These are phyloP conservation scores for Callionymus lyra DNA, from an alignment of 2,113 vertebrate genomes.

Conservation along the genomic window DNA sequence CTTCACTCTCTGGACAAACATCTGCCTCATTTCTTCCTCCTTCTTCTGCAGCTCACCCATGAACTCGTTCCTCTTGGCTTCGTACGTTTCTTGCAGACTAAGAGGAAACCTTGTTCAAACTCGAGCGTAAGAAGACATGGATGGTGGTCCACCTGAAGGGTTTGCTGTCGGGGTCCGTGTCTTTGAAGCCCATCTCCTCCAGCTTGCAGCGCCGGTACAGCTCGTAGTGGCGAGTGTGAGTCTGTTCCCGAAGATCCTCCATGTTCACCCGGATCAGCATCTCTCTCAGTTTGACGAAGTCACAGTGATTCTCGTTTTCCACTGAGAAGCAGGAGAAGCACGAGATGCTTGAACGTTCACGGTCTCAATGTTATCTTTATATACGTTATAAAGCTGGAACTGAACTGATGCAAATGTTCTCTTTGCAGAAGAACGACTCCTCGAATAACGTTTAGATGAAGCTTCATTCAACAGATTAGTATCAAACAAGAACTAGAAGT, in stretches of 20 bases:
- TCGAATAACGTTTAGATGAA: too few species aligned
- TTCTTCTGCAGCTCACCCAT: constrained; percentile 96
- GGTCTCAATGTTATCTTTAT: too few species aligned
- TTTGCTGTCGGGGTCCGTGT: constrained; percentile 95
- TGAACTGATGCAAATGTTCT: too few species aligned
- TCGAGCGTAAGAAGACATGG: background rate
- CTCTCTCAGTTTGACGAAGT: constrained; percentile 94
- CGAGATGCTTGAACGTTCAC: background rate
- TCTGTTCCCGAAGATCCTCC: constrained; percentile 97
- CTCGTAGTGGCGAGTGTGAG: constrained; percentile 93
- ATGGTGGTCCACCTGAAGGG: constrained; percentile 83
- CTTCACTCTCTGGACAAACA: constrained; percentile 98
- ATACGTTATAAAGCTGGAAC: too few species aligned
- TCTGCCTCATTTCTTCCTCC: constrained; percentile 98
- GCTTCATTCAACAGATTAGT: too few species aligned
- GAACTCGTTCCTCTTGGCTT: constrained; percentile 97
- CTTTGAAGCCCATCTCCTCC: constrained; percentile 99
- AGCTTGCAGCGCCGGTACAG: constrained; percentile 95
- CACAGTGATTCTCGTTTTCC: constrained; percentile 95
- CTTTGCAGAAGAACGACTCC: too few species aligned
- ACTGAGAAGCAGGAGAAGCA: constrained; percentile 61
- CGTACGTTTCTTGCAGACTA: constrained; percentile 95
- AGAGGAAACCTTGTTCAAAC: background rate
- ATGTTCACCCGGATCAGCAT: constrained; percentile 98
- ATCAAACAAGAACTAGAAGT: too few species aligned